Conservation (phyloP, 2,797 vertebrate genomes). For the Sebastes cheni region DNA sequence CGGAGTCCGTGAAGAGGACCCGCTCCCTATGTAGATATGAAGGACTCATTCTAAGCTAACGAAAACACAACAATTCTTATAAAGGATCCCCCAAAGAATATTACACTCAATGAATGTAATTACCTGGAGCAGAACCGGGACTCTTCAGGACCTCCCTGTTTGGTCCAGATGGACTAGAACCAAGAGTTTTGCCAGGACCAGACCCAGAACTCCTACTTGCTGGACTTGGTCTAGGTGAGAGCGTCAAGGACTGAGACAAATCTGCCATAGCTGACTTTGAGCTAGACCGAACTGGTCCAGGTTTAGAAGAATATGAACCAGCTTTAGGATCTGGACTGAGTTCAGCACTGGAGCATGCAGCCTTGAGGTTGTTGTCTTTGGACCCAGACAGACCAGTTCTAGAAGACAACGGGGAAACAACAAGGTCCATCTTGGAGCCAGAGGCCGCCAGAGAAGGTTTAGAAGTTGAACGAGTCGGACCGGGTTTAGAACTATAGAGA, state of each 20-base stretch:
- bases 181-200: constrained; percentile 7
- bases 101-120: not conserved
- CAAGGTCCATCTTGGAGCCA: not conserved
- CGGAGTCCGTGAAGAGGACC: too few relatives aligned
- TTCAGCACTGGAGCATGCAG: not conserved
- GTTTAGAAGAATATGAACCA: not conserved
- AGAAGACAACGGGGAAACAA: not conserved
- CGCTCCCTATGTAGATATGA: too few relatives aligned
- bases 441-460: not conserved
- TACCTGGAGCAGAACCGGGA: constrained; percentile 53
- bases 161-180: not conserved
- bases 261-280: constrained; percentile 23
- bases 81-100: too few relatives aligned
- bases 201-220: constrained; percentile 13
- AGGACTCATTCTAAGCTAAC: too few relatives aligned
- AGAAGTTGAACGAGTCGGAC: not conserved
- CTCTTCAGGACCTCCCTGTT: constrained; percentile 13
- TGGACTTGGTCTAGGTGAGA: constrained; percentile 8
- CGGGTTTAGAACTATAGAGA: not conserved
- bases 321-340: not conserved
- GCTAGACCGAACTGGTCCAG: not conserved
- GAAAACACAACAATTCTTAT: too few relatives aligned
- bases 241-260: not conserved
- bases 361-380: constrained; percentile 10
- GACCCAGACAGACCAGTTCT: not conserved